A percentile compares a stretch with the other conserved stretches of the same genome.
These are phyloP conservation scores for Lymantria dispar DNA, from an alignment of 2,888 invertebrate species.

Conservation along the genomic window DNA sequence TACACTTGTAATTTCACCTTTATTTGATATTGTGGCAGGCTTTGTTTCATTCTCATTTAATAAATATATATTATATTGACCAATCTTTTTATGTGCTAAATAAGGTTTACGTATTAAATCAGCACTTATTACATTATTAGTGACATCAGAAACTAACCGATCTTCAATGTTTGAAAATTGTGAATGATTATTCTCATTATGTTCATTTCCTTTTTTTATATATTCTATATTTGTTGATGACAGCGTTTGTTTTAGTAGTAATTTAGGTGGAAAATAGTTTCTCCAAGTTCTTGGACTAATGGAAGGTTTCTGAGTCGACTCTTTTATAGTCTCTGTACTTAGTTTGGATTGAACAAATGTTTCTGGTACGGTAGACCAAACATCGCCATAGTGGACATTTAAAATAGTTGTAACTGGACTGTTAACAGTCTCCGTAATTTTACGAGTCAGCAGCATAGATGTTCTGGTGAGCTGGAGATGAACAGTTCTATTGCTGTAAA, in stretches of 20 bases:
- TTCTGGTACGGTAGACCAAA: neutral
- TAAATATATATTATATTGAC: neutral
- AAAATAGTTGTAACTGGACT: neutral
- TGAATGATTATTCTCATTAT: neutral
- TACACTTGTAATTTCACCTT: too few relatives aligned
- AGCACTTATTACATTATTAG: neutral
- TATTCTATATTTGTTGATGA: neutral
- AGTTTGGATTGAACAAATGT: neutral
- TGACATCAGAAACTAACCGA: neutral
- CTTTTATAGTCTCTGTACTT: neutral
- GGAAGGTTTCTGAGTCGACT: neutral
- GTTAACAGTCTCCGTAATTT: neutral
- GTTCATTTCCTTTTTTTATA: neutral
- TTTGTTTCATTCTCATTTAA: neutral
- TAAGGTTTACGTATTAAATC: neutral
- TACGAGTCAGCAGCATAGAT: neutral
- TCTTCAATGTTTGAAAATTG: neutral
- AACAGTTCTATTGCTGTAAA: neutral
- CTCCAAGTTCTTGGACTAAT: constrained; percentile 17
- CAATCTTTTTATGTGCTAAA: neutral
- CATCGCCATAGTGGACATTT: neutral
- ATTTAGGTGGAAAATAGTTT: constrained; percentile 11
- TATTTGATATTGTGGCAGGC: too few relatives aligned
- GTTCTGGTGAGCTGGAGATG: neutral
- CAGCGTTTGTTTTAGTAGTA: neutral